Base-by-base conservation (phyloP, 2,888 invertebrate species). In the Tortrix viridana region DNA sequence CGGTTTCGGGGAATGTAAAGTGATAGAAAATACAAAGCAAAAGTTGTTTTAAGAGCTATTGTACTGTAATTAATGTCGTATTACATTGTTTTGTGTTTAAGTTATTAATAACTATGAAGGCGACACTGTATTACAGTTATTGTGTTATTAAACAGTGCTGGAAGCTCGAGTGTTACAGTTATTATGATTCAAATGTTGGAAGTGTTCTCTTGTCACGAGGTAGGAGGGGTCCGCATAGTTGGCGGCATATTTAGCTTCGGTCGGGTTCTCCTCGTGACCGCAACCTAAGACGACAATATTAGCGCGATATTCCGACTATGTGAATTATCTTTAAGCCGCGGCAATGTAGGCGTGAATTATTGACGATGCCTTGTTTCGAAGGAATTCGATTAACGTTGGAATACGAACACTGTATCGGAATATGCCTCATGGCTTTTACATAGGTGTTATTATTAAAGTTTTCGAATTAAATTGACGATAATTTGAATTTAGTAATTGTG, bases 301-400 rank as follows among this genome's bases (percentile, higher is more conserved):
- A 79, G 76, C 74, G 70, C 73, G 77, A 83, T 81, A 84, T 85
- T 84, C 78, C 77, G 81, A 81, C 80, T 81, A 86, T 86, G 82
- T 79, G 79, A 81, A 75, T 76, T 77, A 85, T 85, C 79, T 77
- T 75, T 73, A 72, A 77, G 76, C 82, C 80, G 72, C 80, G 66
- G 68, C 72, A 76, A 77, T 77, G 78, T 58, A 75, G 72, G 75
- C 76, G 75, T 79, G 80, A 82, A 84, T 85, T 84, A 84, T 81
- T 80, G 81, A 82, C 82, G 77, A 77, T 71, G 76, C 74, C 72
- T 76, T 71, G 75, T 76, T 75, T 71, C 71, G 63, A n/a, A 73
- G 75, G 74, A 75, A 79, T 79, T 74, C 70, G 69, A 68, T 63
- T 68, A 56, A 46, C 38, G 58, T 49, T 49, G 48, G 23, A 73